phyloP scores from a whole-genome alignment of 1,140 invertebrate genomes.

The Cyrtorhinus lividipennis region DNA sequence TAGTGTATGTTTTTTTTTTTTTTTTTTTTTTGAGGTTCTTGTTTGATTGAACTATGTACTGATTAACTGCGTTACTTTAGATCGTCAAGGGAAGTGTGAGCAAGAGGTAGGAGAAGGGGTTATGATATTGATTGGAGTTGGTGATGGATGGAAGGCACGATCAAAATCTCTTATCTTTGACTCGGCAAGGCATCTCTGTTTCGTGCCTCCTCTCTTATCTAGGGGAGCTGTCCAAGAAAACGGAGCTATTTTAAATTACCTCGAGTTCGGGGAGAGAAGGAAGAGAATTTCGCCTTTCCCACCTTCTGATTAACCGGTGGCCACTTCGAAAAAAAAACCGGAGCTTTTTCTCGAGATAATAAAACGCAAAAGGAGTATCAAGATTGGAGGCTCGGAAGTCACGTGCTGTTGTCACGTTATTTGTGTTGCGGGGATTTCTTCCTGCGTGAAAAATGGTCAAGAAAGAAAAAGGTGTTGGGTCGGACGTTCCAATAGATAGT shows the following conservation, averaged over 20 bases:
- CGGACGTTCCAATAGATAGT: no score
- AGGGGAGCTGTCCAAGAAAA: not conserved
- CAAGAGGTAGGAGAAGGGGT: not conserved
- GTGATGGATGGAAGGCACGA: not conserved
- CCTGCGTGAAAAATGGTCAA: no score
- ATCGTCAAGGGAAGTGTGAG: not conserved
- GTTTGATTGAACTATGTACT: no score
- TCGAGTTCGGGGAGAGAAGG: not conserved
- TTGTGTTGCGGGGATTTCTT: no score
- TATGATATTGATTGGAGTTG: not conserved
- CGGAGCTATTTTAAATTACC: not conserved
- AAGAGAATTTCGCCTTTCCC: not conserved
- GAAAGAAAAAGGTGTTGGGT: no score
- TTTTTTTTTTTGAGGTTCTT: no score
- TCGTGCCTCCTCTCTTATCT: not conserved
- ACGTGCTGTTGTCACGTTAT: not conserved
- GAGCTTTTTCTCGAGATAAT: not conserved
- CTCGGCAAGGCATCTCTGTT: not conserved
- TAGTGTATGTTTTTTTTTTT: no score
- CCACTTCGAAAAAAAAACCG: not conserved
- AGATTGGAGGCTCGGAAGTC: not conserved
- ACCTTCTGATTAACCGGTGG: not conserved
- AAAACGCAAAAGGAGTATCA: not conserved
- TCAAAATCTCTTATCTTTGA: not conserved
- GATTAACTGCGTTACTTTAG: not conserved